Evolutionary conservation across 2,113 vertebrate genomes (phyloP).

Genomic region (Mus spicilegus): DNA sequence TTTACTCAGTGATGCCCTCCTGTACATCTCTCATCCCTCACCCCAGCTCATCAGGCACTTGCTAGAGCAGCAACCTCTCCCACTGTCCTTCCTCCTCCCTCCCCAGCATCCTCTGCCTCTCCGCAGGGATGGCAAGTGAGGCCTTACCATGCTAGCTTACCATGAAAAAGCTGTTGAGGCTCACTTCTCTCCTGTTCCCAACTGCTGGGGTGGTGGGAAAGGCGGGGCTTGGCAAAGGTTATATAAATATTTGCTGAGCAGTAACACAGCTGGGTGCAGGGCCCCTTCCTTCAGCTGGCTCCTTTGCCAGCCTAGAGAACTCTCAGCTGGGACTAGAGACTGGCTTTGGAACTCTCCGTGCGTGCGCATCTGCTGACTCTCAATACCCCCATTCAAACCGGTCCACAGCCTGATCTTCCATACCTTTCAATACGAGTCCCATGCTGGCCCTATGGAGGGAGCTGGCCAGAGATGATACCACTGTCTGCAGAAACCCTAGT

Average conservation of each 20-base stretch:
- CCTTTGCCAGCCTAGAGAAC: not conserved
- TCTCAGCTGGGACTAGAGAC: not conserved
- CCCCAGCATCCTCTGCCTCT: not conserved
- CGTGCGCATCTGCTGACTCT: not conserved
- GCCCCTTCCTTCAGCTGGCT: conserved; percentile 59
- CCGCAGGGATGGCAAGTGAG: too few relatives aligned
- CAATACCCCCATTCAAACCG: not conserved
- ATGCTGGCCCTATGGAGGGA: not conserved
- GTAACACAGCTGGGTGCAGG: conserved; percentile 5
- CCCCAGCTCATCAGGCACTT: not conserved
- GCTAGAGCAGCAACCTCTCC: conserved; percentile 28
- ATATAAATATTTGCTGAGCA: conserved; percentile 80
- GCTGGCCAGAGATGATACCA: not conserved
- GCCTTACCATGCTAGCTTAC: not conserved
- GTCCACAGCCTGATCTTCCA: not conserved
- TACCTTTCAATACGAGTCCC: not conserved
- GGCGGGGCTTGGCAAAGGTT: conserved; percentile 51
- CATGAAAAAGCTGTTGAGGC: not conserved
- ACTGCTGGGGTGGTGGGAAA: conserved; percentile 36
- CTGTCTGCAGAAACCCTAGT: not conserved
- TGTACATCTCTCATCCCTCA: not conserved
- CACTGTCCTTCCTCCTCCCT: not conserved
- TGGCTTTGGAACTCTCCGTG: not conserved
- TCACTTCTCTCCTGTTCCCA: not conserved
- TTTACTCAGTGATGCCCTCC: too few relatives aligned